Evolutionary conservation across 2,797 vertebrate species (phyloP).

Genomic region (Leptatherina wallacei): DNA sequence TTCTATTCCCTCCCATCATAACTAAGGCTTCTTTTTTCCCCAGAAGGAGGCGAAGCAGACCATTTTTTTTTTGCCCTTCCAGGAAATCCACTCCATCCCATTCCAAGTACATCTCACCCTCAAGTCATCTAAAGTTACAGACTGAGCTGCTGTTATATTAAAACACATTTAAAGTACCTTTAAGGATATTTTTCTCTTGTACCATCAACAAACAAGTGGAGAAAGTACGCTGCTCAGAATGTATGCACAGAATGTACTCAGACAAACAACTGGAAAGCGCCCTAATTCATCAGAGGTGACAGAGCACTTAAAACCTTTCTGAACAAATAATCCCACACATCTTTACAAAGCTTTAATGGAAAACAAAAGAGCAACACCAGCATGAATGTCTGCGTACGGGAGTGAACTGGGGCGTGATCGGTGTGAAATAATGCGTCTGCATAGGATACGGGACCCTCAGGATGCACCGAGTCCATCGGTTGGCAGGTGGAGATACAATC

Average conservation of each 20-base stretch:
- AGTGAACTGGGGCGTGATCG: slow-evolving; percentile 10
- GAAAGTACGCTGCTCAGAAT: slow-evolving; percentile 29
- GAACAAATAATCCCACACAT: slow-evolving; percentile 61
- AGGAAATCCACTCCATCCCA: background rate
- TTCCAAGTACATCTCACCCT: slow-evolving; percentile 37
- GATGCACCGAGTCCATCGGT: slow-evolving; percentile 59
- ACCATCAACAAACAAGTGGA: slow-evolving; percentile 35
- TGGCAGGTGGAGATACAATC: slow-evolving; percentile 76
- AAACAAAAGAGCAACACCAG: slow-evolving; percentile 45
- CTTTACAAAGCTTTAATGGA: slow-evolving; percentile 66
- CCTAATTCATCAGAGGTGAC: slow-evolving; percentile 68
- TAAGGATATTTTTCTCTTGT: background rate
- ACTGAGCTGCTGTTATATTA: background rate
- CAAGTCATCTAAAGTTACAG: background rate
- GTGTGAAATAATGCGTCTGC: slow-evolving; percentile 6
- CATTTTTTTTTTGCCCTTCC: background rate
- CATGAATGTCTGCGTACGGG: background rate
- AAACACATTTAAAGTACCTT: background rate
- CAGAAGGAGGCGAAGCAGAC: slow-evolving; percentile 33
- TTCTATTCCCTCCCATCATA: background rate
- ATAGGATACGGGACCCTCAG: slow-evolving; percentile 4
- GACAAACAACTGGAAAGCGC: slow-evolving; percentile 46
- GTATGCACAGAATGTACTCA: slow-evolving; percentile 50
- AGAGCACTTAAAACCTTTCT: slow-evolving; percentile 61
- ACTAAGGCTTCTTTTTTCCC: slow-evolving; percentile 22